These are phyloP conservation scores for Odocoileus virginianus DNA, from an alignment of 2,113 vertebrate genomes.

Conservation along the genomic window DNA sequence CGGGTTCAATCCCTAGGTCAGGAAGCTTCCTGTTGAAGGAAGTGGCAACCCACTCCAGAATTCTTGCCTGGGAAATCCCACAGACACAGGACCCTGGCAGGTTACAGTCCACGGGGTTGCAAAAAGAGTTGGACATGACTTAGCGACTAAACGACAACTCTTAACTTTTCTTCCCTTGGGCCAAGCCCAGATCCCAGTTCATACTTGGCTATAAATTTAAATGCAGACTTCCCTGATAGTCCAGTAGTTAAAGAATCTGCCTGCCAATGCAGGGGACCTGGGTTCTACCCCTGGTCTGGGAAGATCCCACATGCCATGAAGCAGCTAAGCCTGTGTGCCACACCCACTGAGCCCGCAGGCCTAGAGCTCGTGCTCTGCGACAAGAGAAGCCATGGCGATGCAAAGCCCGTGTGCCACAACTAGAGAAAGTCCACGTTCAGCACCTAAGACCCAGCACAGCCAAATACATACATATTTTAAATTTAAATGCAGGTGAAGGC, in stretches of 20 bases:
- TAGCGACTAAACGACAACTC: not conserved
- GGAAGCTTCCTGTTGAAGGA: not conserved
- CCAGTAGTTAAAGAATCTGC: not conserved
- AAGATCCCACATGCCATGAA: not conserved
- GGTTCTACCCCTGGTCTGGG: not conserved
- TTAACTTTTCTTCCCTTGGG: not conserved
- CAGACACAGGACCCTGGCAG: not conserved
- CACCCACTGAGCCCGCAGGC: not conserved
- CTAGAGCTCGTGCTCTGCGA: not conserved
- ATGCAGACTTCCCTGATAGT: not conserved
- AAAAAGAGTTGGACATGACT: not conserved
- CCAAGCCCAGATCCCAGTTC: not conserved
- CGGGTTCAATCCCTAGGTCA: not conserved
- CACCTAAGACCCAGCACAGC: not conserved
- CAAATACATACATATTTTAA: not conserved
- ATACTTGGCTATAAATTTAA: constrained; percentile 19
- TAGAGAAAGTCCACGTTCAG: not conserved
- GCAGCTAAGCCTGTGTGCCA: not conserved
- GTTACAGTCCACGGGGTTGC: not conserved
- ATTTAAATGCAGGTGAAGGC: not conserved
- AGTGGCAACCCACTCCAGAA: not conserved
- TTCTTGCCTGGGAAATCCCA: not conserved
- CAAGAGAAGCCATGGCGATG: not conserved
- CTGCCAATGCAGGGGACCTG: not conserved
- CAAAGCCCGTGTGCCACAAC: rapidly evolving